Evolutionary conservation across 2,113 vertebrate genomes (phyloP), one percentile per base, ranked within the genome.

Genomic region (Zeus faber): DNA sequence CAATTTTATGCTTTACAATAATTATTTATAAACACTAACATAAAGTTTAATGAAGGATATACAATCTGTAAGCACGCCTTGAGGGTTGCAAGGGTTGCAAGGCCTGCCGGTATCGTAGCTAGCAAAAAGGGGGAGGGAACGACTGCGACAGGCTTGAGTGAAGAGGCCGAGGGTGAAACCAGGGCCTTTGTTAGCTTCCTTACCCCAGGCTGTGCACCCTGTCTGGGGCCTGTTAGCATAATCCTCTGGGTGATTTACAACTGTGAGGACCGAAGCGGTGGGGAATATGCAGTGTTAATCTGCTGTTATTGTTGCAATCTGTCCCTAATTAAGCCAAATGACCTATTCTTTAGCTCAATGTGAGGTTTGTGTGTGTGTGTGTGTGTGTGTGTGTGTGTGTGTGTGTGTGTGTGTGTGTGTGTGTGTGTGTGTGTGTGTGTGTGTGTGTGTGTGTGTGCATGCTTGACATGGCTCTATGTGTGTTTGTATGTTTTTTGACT

Each of bases 281-380:
- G 79, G 67, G 61, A 80, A 77, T 80, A 80, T 79, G 62, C 67
- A 74, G 63, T 48, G 72, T 83, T 72, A 76, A 80, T 74, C 76
- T 74, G 69, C 63, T 74, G 74, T 82, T 83, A 77, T 85, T 85
- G 83, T 80, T 82, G 62, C 67, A 82, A 82, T 80, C 77, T 82
- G 79, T 80, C 73, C 70, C 75, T 79, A 76, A 81, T 84, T 84
- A 80, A 70, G 62, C 49, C 73, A 54, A 65, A 70, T 62, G 72
- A 78, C 67, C 77, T 62, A 44, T 66, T 66, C 55, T 70, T 68
- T 11, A 14, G 11, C 33, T 37, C 33, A 37, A 37, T 37, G 33
- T 37, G 33, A 14, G 33, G 11, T 5, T 4, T n/a, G 33, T 37
- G 33, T 37, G 33, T 52, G 52, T 55, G 65, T 53, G 74, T 76